Base-by-base conservation (phyloP, 2,113 vertebrate species). In the Phalacrocorax pelagicus region DNA sequence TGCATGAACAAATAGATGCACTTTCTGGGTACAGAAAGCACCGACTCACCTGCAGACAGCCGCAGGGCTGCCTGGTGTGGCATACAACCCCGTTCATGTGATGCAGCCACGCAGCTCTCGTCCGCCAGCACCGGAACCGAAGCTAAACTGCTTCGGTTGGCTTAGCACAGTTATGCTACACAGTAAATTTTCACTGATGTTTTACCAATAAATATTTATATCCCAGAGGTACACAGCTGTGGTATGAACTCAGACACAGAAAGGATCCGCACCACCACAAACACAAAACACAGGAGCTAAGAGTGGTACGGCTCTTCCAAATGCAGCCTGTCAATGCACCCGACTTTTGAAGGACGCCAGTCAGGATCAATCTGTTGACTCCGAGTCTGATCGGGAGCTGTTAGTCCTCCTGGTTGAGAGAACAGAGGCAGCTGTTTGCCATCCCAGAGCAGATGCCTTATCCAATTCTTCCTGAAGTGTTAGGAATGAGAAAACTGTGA, bases 71-170 rank as follows among this genome's bases (percentile, higher is more conserved):
- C 71, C 42, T 61, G 66, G 13, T 58, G 57, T 11, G 66, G 30
- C 30, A 16, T 12, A 38, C 26, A 82, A 6, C 23, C 34, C 29
- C 0, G 0, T 18, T 19, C 47, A 29, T 0, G 0, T 67, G 52
- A 20, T 67, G 62, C 26, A 49, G 14, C 22, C n/a, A 19, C 12
- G 1, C 30, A 40, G 40, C 20, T 67, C 52, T 79, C 57, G 20
- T 16, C 27, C 46, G 11, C 46, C 5, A 3, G 4, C 13, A 3
- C 69, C 29, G 36, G 46, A 61, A 47, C 23, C 0, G 4, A 47
- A 73, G 34, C 30, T 65, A 90, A 1, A 9, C 21, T 49, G 38
- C 38, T 38, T 38, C 38, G 38, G 10, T 10, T 38, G 38, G 38
- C 38, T 38, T 38, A 38, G 38, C 38, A 49, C 12, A 40, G 19